Percentiles rank a stretch among this genome's conserved stretches.
These are phyloP conservation scores for Megaleporinus macrocephalus DNA, from an alignment of 2,113 vertebrate species.

Conservation along the genomic window DNA sequence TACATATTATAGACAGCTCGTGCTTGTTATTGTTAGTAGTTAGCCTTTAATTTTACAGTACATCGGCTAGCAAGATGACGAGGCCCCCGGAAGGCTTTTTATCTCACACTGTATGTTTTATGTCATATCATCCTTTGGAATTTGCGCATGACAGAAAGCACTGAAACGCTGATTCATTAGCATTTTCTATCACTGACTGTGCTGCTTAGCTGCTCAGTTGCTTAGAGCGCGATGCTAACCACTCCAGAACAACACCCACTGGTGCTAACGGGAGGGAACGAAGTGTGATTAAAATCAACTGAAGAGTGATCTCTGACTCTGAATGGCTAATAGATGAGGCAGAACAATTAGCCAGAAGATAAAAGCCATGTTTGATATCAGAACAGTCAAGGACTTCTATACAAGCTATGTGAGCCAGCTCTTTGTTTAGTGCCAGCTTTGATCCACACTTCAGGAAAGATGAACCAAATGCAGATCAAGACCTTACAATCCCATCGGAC, in stretches of 20 bases:
- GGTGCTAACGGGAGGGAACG: background rate
- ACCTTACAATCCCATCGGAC: background rate
- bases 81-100: too few relatives aligned
- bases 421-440: background rate
- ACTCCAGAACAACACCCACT: background rate
- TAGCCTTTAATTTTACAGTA: too few relatives aligned
- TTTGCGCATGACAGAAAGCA: too few relatives aligned
- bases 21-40: too few relatives aligned
- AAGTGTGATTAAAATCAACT: background rate
- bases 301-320: constrained; percentile 6
- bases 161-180: too few relatives aligned
- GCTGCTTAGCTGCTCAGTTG: too few relatives aligned
- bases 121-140: too few relatives aligned
- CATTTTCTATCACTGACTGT: too few relatives aligned
- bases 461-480: constrained; percentile 23
- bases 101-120: too few relatives aligned
- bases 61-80: too few relatives aligned
- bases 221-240: background rate
- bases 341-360: constrained; percentile 1
- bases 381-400: background rate
- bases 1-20: too few relatives aligned
- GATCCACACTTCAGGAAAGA: constrained; percentile 9
- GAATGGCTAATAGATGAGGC: background rate
- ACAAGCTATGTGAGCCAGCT: background rate
- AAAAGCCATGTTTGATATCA: constrained; percentile 15